A percentile compares a stretch with the other conserved stretches of the same genome.
phyloP scores from a whole-genome alignment of 2,888 invertebrate genomes.

The Nomada flava region DNA sequence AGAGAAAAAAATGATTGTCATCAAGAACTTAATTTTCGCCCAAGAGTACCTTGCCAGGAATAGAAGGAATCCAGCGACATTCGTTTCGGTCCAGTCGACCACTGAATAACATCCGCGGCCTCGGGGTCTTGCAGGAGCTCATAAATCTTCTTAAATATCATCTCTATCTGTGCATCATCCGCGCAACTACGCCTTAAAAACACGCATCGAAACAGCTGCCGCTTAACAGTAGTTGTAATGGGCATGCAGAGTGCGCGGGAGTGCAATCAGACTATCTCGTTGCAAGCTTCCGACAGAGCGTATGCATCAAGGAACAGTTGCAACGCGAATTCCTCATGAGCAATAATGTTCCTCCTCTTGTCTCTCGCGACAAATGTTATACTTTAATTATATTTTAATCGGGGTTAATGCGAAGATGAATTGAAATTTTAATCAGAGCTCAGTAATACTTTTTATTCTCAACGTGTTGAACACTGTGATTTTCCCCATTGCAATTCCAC shows the following conservation, averaged over 20 bases:
- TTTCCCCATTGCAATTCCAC: too few relatives aligned
- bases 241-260: constrained; percentile 78
- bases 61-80: constrained; percentile 14
- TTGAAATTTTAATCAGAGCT: too few relatives aligned
- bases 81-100: constrained; percentile 2
- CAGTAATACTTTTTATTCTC: too few relatives aligned
- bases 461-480: too few relatives aligned
- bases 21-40: not conserved
- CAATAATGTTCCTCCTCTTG: not conserved
- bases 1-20: not conserved
- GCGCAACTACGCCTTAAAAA: constrained; percentile 56
- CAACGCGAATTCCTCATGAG: constrained; percentile 59
- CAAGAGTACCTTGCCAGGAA: not conserved
- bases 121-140: constrained; percentile 68
- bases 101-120: constrained; percentile 55
- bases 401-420: constrained; percentile 39
- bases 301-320: constrained; percentile 67
- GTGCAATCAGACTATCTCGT: constrained; percentile 81
- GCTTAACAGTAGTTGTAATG: constrained; percentile 80
- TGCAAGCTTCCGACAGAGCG: constrained; percentile 66
- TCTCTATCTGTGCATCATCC: constrained; percentile 77
- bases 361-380: constrained; percentile 32
- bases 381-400: constrained; percentile 13
- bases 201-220: constrained; percentile 72
- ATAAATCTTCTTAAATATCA: constrained; percentile 80